A percentile compares a stretch with the other conserved stretches of the same genome.
Conservation (phyloP, 2,113 vertebrate species). For the Pollachius pollachius region DNA sequence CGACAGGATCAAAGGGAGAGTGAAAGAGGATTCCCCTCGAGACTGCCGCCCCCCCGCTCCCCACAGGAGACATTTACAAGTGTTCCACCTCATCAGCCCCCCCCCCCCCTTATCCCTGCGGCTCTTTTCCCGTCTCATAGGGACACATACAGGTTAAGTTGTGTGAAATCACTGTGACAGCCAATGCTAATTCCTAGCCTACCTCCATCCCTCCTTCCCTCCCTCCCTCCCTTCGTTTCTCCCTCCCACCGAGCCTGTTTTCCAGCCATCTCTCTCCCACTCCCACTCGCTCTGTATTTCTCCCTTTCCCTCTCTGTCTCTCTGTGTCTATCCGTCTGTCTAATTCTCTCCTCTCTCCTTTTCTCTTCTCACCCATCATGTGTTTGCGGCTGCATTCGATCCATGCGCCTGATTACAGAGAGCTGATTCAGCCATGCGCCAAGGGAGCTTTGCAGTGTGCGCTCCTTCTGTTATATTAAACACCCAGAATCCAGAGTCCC, state of each 20-base stretch:
- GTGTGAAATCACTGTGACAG: constrained; percentile 68
- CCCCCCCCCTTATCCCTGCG: not conserved
- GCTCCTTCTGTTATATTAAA: not conserved
- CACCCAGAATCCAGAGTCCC: constrained; percentile 7
- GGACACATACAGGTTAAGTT: constrained; percentile 67
- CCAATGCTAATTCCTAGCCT: constrained; percentile 62
- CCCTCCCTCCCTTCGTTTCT: not conserved
- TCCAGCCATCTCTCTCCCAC: not conserved
- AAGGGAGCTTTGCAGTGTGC: no score
- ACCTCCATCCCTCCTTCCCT: constrained; percentile 3
- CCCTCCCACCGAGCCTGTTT: not conserved
- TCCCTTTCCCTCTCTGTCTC: no score
- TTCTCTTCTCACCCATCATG: no score
- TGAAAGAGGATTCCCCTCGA: constrained; percentile 38
- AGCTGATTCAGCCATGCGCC: no score
- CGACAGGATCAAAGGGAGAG: not conserved
- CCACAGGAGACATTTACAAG: constrained; percentile 61
- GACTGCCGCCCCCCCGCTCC: constrained; percentile 41
- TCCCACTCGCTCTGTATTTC: not conserved
- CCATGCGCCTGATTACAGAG: no score
- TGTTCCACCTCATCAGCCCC: constrained; percentile 60
- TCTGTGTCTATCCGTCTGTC: not conserved
- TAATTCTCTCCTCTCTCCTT: no score
- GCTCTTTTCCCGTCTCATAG: constrained; percentile 40
- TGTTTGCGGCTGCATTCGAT: no score